Base-by-base conservation (phyloP, 1,140 invertebrate species). In the Megalopta genalis region DNA sequence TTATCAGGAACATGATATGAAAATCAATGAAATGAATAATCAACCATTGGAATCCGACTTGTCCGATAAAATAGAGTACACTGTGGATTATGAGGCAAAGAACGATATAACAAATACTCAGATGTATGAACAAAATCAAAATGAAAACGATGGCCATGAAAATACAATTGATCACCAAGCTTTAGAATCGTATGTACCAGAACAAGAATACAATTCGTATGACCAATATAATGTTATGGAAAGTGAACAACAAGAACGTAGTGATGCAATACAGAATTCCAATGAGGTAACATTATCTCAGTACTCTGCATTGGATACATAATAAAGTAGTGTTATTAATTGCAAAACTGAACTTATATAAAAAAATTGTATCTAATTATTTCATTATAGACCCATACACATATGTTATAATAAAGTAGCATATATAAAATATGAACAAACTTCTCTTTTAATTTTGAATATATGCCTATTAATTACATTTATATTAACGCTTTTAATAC, bases 201-300 rank as follows among this genome's bases (percentile, higher is more conserved):
- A 87, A 67, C 85, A 90, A 39, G 77, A 86, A 3, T 90, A 88
- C 57, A 75, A 80, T 46, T 87, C 90, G 21, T 90, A 91, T 66
- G 82, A 77, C 23, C 83, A 89, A 60, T 90, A 89, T 23, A 87
- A 90, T 80, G 64, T 84, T 12, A 77, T 84, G 0, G 73, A 89
- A 49, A 90, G 89, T 73, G 39, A 66, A 21, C 67, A 73, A 46
- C 85, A 78, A 49, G 59, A 85, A 52, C 63, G 84, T 73, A 73
- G 69, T 32, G 65, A 77, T 37, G 72, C 73, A 65, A 70, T 82
- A 18, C 76, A 74, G 21, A 64, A 37, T 21, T 12, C 32, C n/a
- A 39, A 64, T 64, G 62, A n/a, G 10, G 32, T n/a, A 32, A 64
- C 62, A 21, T 63, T n/a, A 21, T n/a, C 32, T 67, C 27, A 59